Evolutionary conservation across 1,140 invertebrate species (phyloP).

Genomic region (Centruroides vittatus): DNA sequence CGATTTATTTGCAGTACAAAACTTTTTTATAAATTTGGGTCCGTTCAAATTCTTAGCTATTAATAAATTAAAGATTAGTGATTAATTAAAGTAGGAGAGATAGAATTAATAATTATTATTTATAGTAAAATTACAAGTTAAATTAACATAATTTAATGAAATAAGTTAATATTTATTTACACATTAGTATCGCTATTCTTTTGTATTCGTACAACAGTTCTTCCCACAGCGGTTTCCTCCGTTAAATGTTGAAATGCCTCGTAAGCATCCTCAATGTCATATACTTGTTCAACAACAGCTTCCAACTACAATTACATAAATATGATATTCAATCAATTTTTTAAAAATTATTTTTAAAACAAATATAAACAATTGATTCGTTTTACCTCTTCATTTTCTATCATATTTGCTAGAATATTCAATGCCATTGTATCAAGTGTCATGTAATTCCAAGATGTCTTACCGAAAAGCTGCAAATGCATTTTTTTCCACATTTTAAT

Average conservation of each 20-base stretch:
- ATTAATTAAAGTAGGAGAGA: too few species aligned
- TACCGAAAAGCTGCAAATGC: not conserved
- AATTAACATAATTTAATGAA: too few species aligned
- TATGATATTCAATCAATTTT: too few species aligned
- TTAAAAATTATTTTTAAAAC: not conserved
- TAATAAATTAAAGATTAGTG: too few species aligned
- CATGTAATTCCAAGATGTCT: constrained; percentile 6
- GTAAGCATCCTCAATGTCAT: constrained; percentile 49
- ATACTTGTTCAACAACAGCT: constrained; percentile 46
- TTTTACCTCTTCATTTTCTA: constrained; percentile 25
- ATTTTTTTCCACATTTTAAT: too few species aligned
- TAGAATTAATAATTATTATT: too few species aligned
- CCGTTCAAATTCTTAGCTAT: too few species aligned
- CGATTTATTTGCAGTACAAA: too few species aligned
- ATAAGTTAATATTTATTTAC: too few species aligned
- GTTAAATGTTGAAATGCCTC: constrained; percentile 48
- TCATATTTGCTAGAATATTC: constrained; percentile 34
- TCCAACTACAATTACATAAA: constrained; percentile 28
- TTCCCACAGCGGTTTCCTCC: constrained; percentile 49
- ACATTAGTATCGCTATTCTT: too few species aligned
- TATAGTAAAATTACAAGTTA: too few species aligned
- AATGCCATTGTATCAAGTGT: constrained; percentile 26
- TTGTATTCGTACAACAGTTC: constrained; percentile 43
- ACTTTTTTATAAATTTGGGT: too few species aligned
- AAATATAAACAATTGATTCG: constrained; percentile 20